phyloP scores from a whole-genome alignment of 2,797 vertebrate genomes.

The Pachyuromys duprasi region DNA sequence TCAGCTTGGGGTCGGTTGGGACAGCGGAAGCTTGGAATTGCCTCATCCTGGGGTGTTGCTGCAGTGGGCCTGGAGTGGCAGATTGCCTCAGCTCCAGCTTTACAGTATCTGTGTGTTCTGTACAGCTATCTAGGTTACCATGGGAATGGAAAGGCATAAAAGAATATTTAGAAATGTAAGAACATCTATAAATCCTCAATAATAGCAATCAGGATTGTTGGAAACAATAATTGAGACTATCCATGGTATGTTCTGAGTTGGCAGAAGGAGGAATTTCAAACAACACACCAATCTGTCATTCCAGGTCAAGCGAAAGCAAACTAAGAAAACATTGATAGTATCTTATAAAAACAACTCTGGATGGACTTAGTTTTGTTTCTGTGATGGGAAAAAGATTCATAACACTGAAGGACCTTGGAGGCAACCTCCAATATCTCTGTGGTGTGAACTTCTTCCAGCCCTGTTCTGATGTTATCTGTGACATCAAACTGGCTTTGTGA shows the following conservation, averaged over 20 bases:
- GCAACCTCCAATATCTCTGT: neutral
- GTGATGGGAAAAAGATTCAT: neutral
- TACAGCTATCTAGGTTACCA: slow-evolving; percentile 61
- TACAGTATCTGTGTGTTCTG: neutral
- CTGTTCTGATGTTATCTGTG: neutral
- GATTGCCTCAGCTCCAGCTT: too few relatives aligned
- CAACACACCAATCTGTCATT: slow-evolving; percentile 45
- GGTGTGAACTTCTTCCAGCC: neutral
- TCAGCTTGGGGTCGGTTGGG: too few relatives aligned
- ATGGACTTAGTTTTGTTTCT: neutral
- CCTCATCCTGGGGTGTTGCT: too few relatives aligned
- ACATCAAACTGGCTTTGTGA: neutral
- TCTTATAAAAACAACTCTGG: slow-evolving; percentile 11
- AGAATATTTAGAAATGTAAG: slow-evolving; percentile 69
- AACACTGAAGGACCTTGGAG: neutral
- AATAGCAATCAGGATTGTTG: slow-evolving; percentile 50
- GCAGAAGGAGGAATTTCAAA: neutral
- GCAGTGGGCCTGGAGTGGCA: too few relatives aligned
- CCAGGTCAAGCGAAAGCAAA: neutral
- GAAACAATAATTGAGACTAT: slow-evolving; percentile 51
- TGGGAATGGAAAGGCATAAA: slow-evolving; percentile 69
- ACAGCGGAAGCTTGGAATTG: too few relatives aligned
- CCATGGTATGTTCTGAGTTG: slow-evolving; percentile 21
- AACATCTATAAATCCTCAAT: slow-evolving; percentile 61
- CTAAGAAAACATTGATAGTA: neutral